Evolutionary conservation across 2,797 vertebrate genomes (phyloP).

Genomic region (Brachyrhaphis roseni): DNA sequence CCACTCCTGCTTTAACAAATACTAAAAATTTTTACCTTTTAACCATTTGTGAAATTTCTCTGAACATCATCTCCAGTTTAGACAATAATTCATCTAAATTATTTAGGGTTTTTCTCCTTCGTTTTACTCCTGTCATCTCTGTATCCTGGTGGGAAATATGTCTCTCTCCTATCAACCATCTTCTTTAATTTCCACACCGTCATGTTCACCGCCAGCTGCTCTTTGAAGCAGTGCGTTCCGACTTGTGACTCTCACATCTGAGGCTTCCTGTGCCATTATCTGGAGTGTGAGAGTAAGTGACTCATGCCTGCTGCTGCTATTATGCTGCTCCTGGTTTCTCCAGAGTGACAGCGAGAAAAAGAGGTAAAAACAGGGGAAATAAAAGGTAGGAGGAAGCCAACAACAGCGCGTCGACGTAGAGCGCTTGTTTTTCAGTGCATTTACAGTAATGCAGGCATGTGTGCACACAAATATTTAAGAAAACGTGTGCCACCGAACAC

Average conservation of each 20-base stretch:
- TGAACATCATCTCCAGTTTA: not conserved
- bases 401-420: conserved; percentile 2
- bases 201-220: conserved; percentile 30
- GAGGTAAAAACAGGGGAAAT: not conserved
- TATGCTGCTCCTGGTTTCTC: conserved; percentile 39
- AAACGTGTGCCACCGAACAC: conserved; percentile 24
- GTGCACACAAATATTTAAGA: conserved; percentile 4
- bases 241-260: conserved; percentile 61
- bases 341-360: conserved; percentile 5
- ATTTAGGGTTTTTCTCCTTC: not conserved
- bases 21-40: not conserved
- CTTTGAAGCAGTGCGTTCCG: conserved; percentile 30
- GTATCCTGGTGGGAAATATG: conserved; percentile 46
- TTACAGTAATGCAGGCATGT: conserved; percentile 1
- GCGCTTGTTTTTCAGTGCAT: conserved; percentile 4
- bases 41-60: not conserved
- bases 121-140: conserved; percentile 9
- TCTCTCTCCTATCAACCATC: conserved; percentile 30
- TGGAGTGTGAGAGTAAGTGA: conserved; percentile 64
- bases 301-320: conserved; percentile 66
- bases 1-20: not conserved
- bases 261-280: conserved; percentile 53
- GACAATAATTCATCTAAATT: not conserved
- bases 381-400: not conserved
- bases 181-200: conserved; percentile 27